These are phyloP conservation scores for Parotia lawesii DNA, from an alignment of 2,113 vertebrate genomes.

Conservation along the genomic window DNA sequence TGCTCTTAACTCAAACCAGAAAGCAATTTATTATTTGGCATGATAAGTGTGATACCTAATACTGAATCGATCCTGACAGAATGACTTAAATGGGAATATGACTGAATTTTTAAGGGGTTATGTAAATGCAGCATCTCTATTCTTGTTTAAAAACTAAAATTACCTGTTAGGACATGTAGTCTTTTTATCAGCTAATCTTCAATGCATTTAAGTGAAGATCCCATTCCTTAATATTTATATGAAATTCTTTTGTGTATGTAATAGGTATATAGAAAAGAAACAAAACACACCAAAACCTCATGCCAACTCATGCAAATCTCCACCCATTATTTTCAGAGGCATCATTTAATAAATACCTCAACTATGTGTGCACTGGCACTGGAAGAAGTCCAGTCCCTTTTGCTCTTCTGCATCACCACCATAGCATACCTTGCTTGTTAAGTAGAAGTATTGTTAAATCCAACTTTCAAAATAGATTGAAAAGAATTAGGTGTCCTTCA, in stretches of 20 bases:
- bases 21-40: slow-evolving; percentile 31
- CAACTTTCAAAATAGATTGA: neutral
- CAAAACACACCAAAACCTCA: neutral
- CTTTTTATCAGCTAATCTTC: neutral
- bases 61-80: neutral
- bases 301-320: neutral
- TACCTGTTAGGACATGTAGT: neutral
- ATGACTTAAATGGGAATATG: neutral
- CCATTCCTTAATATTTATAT: neutral
- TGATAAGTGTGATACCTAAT: neutral
- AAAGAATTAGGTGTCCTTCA: neutral
- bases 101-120: neutral
- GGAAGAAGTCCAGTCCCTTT: neutral
- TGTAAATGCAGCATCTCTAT: neutral
- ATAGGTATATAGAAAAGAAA: neutral
- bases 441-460: neutral
- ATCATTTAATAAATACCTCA: neutral
- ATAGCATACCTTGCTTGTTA: neutral
- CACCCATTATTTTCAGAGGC: neutral
- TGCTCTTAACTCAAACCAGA: slow-evolving; percentile 55
- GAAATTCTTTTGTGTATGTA: neutral
- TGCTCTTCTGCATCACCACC: neutral
- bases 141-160: neutral
- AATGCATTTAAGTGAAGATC: neutral
- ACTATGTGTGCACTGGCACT: neutral